Evolutionary conservation across 2,888 invertebrate genomes (phyloP).

Genomic region (Smittia aterrima): DNA sequence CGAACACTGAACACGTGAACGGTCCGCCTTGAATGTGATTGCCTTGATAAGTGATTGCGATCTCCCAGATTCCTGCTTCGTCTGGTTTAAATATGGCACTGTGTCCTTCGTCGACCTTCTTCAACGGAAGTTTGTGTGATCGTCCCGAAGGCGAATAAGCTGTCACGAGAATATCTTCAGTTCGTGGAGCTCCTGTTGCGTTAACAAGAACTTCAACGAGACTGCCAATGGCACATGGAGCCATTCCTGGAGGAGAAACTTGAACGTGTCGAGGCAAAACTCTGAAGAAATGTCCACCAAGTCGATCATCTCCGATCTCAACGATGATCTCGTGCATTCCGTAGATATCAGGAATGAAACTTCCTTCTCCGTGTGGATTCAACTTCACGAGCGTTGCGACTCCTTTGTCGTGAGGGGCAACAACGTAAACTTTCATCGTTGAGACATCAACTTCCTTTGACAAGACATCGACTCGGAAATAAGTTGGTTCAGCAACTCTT

Average conservation of each 20-base stretch:
- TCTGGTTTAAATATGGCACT: constrained; percentile 96
- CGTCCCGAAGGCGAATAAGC: constrained; percentile 89
- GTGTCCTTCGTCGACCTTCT: constrained; percentile 83
- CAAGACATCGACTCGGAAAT: constrained; percentile 73
- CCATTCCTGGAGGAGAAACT: constrained; percentile 89
- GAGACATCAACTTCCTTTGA: constrained; percentile 67
- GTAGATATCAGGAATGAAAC: constrained; percentile 83
- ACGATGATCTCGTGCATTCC: constrained; percentile 86
- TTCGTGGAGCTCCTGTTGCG: constrained; percentile 74
- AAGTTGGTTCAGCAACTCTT: constrained; percentile 78
- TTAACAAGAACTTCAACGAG: constrained; percentile 92
- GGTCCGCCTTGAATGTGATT: constrained; percentile 96
- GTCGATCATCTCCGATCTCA: constrained; percentile 60
- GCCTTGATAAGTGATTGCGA: constrained; percentile 92
- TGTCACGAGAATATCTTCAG: constrained; percentile 86
- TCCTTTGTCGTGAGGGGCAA: constrained; percentile 67
- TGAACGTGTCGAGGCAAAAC: constrained; percentile 83
- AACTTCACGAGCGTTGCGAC: constrained; percentile 63
- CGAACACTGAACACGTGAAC: constrained; percentile 93
- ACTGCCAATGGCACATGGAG: constrained; percentile 91
- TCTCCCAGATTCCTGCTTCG: constrained; percentile 96
- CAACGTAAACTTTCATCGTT: constrained; percentile 72
- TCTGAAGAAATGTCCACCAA: constrained; percentile 73
- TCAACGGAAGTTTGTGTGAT: constrained; percentile 76
- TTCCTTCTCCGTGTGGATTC: constrained; percentile 73